Evolutionary conservation across 2,113 vertebrate genomes (phyloP).

Genomic region (Todiramphus saurophagus): DNA sequence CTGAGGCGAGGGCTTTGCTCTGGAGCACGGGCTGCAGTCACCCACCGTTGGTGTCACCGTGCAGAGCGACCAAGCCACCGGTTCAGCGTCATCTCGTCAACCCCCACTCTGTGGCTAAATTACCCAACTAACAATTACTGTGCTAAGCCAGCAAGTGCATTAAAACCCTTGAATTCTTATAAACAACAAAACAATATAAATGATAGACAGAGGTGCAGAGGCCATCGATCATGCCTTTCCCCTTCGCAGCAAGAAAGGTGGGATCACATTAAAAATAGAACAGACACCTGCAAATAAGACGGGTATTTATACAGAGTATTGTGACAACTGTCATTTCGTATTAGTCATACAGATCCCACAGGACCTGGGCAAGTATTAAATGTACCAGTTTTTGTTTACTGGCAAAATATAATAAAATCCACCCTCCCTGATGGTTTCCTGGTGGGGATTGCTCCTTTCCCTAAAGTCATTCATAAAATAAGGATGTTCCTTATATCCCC

Average conservation of each 20-base stretch:
- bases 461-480: slow-evolving; percentile 75
- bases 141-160: background rate
- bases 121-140: slow-evolving; percentile 36
- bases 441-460: slow-evolving; percentile 40
- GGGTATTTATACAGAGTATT: slow-evolving; percentile 72
- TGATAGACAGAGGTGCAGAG: background rate
- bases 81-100: background rate
- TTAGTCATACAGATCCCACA: slow-evolving; percentile 72
- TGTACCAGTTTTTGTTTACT: slow-evolving; percentile 71
- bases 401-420: slow-evolving; percentile 76
- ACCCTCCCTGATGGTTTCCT: slow-evolving; percentile 48
- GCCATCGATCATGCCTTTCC: slow-evolving; percentile 46
- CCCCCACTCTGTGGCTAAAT: background rate
- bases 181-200: background rate
- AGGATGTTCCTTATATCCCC: slow-evolving; percentile 41
- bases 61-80: background rate
- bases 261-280: slow-evolving; percentile 76
- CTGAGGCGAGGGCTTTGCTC: background rate
- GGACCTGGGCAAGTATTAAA: slow-evolving; percentile 71
- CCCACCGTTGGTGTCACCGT: background rate
- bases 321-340: slow-evolving; percentile 76
- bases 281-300: slow-evolving; percentile 66
- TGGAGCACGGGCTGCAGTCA: accelerated
- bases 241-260: slow-evolving; percentile 54
- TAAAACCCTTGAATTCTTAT: background rate